Evolutionary conservation across 2,888 invertebrate genomes (phyloP).

Genomic region (Cecidostiba fungosa): DNA sequence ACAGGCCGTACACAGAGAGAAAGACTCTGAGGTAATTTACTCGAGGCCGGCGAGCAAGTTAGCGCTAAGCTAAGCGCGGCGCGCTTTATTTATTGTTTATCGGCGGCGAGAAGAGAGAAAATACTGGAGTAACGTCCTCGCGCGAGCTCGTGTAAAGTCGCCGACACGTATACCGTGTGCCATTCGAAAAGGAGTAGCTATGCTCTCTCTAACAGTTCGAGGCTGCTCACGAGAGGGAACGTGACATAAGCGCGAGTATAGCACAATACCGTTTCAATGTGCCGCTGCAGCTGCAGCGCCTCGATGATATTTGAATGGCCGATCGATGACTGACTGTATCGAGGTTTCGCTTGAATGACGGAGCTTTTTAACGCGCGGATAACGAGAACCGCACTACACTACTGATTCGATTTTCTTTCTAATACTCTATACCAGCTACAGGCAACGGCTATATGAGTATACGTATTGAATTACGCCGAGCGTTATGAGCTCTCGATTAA

Average conservation of each 20-base stretch:
- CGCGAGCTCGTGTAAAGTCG: conserved; percentile 14
- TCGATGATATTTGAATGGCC: conserved; percentile 36
- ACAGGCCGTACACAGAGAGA: no score
- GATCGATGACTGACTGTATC: conserved; percentile 36
- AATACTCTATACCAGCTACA: no score
- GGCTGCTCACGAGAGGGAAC: neutral
- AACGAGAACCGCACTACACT: neutral
- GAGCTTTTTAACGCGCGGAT: conserved; percentile 19
- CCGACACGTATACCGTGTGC: neutral
- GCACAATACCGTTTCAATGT: conserved; percentile 31
- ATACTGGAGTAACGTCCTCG: conserved; percentile 46
- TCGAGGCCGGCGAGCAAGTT: conserved; percentile 40
- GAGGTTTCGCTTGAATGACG: conserved; percentile 24
- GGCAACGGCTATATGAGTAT: no score
- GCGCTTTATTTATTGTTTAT: conserved; percentile 56
- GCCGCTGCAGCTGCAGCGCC: neutral
- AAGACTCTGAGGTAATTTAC: conserved; percentile 40
- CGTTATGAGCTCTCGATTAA: conserved; percentile 38
- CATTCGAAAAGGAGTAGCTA: conserved; percentile 6
- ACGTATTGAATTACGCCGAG: conserved; percentile 27
- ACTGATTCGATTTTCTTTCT: neutral
- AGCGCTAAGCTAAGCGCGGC: conserved; percentile 8
- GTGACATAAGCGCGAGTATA: neutral
- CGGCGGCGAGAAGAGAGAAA: conserved; percentile 19
- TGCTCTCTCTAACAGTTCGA: neutral